Percentiles rank a stretch among this genome's conserved stretches.
These are phyloP conservation scores for Cygnus olor DNA, from an alignment of 2,797 vertebrate species.

Conservation along the genomic window DNA sequence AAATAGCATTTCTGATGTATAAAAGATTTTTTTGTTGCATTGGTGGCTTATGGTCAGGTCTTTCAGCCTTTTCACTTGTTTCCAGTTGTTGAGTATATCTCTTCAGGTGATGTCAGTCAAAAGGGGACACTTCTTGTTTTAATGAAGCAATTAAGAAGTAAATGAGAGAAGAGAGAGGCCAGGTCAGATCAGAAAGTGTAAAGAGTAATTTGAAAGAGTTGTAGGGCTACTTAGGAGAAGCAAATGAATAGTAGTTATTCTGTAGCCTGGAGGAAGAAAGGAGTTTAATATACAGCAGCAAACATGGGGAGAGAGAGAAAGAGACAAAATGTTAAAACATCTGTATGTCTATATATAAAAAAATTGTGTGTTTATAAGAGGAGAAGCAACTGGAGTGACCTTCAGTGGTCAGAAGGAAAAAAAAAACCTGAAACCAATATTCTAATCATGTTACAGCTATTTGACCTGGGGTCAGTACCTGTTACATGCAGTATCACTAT, in stretches of 20 bases:
- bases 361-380: not conserved
- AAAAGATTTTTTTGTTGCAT: not conserved
- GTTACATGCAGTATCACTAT: not conserved
- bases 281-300: not conserved
- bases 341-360: not conserved
- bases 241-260: conserved; percentile 20
- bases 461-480: conserved; percentile 44
- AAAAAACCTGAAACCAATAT: not conserved
- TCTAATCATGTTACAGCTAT: not conserved
- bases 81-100: not conserved
- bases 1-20: not conserved
- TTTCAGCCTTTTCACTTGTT: not conserved
- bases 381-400: not conserved
- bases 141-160: conserved; percentile 23
- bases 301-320: not conserved
- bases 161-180: not conserved
- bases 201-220: not conserved
- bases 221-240: not conserved
- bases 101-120: not conserved
- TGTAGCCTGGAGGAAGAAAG: not conserved
- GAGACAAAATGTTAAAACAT: not conserved
- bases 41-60: not conserved
- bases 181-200: not conserved
- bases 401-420: not conserved
- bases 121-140: not conserved